Percentiles rank a stretch among this genome's conserved stretches.
phyloP scores from a whole-genome alignment of 2,113 vertebrate genomes.

The Cebidichthys violaceus region DNA sequence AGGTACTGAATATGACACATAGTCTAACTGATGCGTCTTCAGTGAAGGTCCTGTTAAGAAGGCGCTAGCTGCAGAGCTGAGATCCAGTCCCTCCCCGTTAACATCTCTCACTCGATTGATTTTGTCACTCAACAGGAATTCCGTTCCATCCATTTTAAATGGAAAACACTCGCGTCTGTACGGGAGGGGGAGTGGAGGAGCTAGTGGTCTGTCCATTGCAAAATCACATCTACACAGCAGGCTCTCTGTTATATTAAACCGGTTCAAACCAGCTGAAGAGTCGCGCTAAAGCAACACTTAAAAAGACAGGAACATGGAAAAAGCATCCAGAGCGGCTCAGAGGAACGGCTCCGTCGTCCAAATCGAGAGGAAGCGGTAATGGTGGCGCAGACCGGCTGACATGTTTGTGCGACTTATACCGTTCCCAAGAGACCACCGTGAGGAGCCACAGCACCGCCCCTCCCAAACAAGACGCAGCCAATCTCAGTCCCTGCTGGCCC shows the following conservation, averaged over 20 bases:
- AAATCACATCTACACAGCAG: slow-evolving; percentile 23
- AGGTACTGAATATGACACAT: too few species aligned
- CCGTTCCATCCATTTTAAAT: neutral
- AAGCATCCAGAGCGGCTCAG: neutral
- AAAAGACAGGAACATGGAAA: neutral
- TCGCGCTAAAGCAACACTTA: neutral
- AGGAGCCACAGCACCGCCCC: slow-evolving; percentile 27
- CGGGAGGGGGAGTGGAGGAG: neutral
- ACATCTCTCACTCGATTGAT: slow-evolving; percentile 1
- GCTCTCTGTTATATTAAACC: neutral
- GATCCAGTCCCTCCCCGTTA: neutral
- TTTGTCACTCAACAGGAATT: slow-evolving; percentile 16
- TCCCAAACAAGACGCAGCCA: slow-evolving; percentile 34
- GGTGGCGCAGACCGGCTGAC: slow-evolving; percentile 25
- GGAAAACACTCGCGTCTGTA: neutral
- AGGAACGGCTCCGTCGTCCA: slow-evolving; percentile 5
- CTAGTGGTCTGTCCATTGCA: neutral
- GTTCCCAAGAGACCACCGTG: slow-evolving; percentile 34
- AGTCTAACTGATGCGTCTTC: neutral
- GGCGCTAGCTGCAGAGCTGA: neutral
- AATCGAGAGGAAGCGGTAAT: slow-evolving; percentile 1
- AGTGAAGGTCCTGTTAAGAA: neutral
- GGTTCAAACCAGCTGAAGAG: neutral
- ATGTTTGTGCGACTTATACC: slow-evolving; percentile 32
- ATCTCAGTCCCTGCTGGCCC: slow-evolving; percentile 30